These are phyloP conservation scores for Meiosimyza platycephala DNA, from an alignment of 2,888 invertebrate genomes.

Conservation along the genomic window DNA sequence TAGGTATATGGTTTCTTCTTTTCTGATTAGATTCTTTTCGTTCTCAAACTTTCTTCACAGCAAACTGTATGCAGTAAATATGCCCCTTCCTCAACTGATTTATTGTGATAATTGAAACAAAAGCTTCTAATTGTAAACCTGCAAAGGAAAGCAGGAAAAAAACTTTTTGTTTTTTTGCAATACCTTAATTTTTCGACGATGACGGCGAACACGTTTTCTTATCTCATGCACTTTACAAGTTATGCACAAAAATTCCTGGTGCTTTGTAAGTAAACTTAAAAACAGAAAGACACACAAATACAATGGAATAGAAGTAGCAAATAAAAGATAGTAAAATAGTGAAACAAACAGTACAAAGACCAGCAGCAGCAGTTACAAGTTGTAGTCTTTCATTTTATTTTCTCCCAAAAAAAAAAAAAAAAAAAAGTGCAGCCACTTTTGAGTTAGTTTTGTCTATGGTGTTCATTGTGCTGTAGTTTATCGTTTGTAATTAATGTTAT, in stretches of 20 bases:
- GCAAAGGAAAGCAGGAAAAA: not conserved
- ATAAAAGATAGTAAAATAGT: not conserved
- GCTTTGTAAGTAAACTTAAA: not conserved
- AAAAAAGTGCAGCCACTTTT: not conserved
- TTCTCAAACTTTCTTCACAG: too few species aligned
- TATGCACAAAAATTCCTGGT: not conserved
- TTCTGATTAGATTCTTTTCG: too few species aligned
- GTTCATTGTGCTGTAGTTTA: constrained; percentile 9
- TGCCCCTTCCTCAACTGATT: not conserved
- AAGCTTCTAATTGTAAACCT: constrained; percentile 11
- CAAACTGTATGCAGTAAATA: not conserved
- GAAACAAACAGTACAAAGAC: too few species aligned
- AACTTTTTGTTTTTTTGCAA: too few species aligned
- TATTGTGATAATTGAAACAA: constrained; percentile 21
- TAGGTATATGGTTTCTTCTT: too few species aligned
- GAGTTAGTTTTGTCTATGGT: not conserved
- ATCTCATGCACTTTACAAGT: not conserved
- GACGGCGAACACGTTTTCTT: not conserved
- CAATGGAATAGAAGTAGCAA: not conserved
- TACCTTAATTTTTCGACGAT: not conserved
- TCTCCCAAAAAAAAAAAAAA: not conserved
- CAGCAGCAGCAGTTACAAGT: not conserved
- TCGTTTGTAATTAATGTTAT: constrained; percentile 24
- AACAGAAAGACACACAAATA: too few species aligned
- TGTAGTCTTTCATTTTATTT: not conserved